Conservation (phyloP, 2,888 invertebrate species). For the Drosophila falleni region DNA sequence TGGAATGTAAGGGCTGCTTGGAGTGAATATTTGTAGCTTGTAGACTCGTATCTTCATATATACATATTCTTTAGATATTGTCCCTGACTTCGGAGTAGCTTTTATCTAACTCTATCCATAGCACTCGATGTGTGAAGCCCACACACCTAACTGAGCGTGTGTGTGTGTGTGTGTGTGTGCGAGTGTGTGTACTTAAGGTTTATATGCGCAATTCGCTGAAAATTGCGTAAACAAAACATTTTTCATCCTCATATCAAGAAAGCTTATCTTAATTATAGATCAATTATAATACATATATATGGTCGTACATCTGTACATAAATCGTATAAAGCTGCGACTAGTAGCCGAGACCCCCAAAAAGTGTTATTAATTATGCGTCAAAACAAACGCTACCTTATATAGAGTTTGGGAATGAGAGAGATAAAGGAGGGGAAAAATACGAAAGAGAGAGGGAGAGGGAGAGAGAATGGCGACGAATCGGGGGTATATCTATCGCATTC, state of each 20-base stretch:
- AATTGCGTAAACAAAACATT: slow-evolving; percentile 67
- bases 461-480: slow-evolving; percentile 1
- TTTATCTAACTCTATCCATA: slow-evolving; percentile 33
- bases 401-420: not conserved
- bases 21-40: slow-evolving; percentile 4
- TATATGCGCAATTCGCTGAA: slow-evolving; percentile 42
- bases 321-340: slow-evolving; percentile 44
- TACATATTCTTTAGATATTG: slow-evolving; percentile 14
- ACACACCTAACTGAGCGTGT: slow-evolving; percentile 4
- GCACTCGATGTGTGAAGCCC: slow-evolving; percentile 27
- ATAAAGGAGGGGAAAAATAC: not conserved
- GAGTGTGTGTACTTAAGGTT: slow-evolving; percentile 34
- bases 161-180: too few species aligned
- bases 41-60: not conserved
- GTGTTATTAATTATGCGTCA: slow-evolving; percentile 56
- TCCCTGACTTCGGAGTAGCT: slow-evolving; percentile 35
- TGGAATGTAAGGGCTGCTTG: not conserved
- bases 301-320: slow-evolving; percentile 27
- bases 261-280: slow-evolving; percentile 79
- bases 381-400: slow-evolving; percentile 43
- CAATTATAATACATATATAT: slow-evolving; percentile 66
- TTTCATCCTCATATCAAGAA: slow-evolving; percentile 43
- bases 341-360: slow-evolving; percentile 33
- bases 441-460: not conserved
- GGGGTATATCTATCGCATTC: slow-evolving; percentile 24